Evolutionary conservation across 1,140 invertebrate genomes (phyloP).

Genomic region (Doryteuthis pealeii): DNA sequence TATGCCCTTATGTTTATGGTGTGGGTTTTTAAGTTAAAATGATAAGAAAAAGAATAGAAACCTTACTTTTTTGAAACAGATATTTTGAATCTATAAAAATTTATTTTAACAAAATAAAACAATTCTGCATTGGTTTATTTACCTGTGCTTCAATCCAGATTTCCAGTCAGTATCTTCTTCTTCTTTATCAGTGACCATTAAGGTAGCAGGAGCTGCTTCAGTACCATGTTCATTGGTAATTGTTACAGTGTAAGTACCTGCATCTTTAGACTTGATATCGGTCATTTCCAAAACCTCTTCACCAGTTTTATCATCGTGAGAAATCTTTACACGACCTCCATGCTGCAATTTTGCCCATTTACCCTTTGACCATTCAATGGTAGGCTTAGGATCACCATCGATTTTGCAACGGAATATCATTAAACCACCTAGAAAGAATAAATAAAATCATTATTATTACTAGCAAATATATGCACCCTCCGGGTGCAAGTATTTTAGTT

Average conservation of each 20-base stretch:
- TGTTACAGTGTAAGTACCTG: conserved; percentile 58
- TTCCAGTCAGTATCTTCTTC: conserved; percentile 59
- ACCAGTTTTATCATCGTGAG: conserved; percentile 49
- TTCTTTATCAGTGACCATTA: conserved; percentile 57
- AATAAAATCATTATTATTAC: neutral
- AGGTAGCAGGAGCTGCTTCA: conserved; percentile 53
- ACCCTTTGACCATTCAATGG: conserved; percentile 57
- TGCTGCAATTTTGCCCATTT: conserved; percentile 57
- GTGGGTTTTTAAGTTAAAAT: too few species aligned
- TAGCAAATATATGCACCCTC: too few species aligned
- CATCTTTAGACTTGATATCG: conserved; percentile 52
- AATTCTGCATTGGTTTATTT: neutral
- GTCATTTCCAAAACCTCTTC: conserved; percentile 55
- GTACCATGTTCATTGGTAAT: conserved; percentile 57
- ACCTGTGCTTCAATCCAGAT: conserved; percentile 56
- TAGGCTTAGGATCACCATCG: conserved; percentile 54
- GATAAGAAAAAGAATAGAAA: too few species aligned
- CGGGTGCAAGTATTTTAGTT: too few species aligned
- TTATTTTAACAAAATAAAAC: too few species aligned
- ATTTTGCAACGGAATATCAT: conserved; percentile 52
- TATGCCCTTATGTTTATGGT: too few species aligned
- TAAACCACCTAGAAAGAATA: conserved; percentile 38
- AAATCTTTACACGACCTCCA: conserved; percentile 45
- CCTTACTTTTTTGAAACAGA: neutral
- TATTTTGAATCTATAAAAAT: too few species aligned